phyloP scores from a whole-genome alignment of 2,888 invertebrate genomes.

The Plagodis dolabraria region DNA sequence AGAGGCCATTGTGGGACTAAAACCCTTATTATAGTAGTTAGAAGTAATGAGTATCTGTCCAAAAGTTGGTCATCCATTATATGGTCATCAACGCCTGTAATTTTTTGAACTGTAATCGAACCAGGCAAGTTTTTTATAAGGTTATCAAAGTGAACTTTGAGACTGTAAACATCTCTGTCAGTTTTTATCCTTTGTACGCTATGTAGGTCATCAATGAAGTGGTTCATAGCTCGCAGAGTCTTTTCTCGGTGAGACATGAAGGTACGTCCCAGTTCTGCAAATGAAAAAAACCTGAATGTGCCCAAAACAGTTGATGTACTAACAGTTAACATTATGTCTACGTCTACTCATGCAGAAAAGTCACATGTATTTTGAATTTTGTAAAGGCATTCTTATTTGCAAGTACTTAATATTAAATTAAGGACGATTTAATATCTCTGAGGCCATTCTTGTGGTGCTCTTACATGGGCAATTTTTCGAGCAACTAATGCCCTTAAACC shows the following conservation, averaged over 20 bases:
- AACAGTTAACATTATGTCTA: constrained; percentile 30
- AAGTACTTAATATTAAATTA: neutral
- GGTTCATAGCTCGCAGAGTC: constrained; percentile 49
- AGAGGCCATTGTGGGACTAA: constrained; percentile 86
- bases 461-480: too few species aligned
- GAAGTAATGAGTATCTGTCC: constrained; percentile 76
- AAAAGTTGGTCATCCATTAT: constrained; percentile 59
- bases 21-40: constrained; percentile 75
- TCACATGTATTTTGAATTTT: constrained; percentile 47
- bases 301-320: constrained; percentile 65
- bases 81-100: constrained; percentile 79
- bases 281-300: constrained; percentile 78
- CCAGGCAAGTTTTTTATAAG: constrained; percentile 75
- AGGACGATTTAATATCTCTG: too few species aligned
- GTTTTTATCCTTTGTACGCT: constrained; percentile 57
- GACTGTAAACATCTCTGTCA: constrained; percentile 52
- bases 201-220: constrained; percentile 60
- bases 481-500: too few species aligned
- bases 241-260: constrained; percentile 31
- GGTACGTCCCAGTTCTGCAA: constrained; percentile 56
- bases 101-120: constrained; percentile 87
- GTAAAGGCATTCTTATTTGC: neutral
- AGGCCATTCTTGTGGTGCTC: too few species aligned
- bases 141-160: constrained; percentile 44
- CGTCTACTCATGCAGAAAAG: constrained; percentile 33